Conservation (phyloP, 2,113 vertebrate genomes). For the Callipepla californica region DNA sequence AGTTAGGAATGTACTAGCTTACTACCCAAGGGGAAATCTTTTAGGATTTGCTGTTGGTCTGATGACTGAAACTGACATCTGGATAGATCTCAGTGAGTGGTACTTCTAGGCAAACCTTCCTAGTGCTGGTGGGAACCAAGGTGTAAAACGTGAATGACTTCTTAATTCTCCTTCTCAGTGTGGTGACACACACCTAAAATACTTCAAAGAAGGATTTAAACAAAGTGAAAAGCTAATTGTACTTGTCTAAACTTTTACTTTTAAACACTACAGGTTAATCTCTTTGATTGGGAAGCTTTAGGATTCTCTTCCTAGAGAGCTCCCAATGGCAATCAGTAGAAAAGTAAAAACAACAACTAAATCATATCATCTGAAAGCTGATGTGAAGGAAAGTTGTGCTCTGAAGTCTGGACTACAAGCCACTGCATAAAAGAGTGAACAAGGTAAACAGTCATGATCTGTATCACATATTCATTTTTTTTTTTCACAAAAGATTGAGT, state of each 20-base stretch:
- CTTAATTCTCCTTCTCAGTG: not conserved
- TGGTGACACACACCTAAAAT: not conserved
- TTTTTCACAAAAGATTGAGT: not conserved
- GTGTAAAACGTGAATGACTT: fast-evolving
- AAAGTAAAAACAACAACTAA: not conserved
- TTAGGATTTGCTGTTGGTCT: not conserved
- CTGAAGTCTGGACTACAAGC: not conserved
- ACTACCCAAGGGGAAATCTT: fast-evolving
- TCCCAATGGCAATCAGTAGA: not conserved
- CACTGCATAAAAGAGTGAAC: not conserved
- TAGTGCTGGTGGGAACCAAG: not conserved
- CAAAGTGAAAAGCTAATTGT: not conserved
- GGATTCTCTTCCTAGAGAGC: not conserved
- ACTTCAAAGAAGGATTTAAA: not conserved
- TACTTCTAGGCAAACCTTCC: not conserved
- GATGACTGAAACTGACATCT: not conserved
- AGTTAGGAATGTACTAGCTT: fast-evolving
- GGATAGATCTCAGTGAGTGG: not conserved
- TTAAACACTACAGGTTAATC: not conserved
- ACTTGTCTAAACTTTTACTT: not conserved
- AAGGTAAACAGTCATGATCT: not conserved
- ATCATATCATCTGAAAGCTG: not conserved
- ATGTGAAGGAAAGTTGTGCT: not conserved
- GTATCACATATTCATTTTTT: not conserved
- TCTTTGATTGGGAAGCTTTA: not conserved